A percentile compares a stretch with the other conserved stretches of the same genome.
These are phyloP conservation scores for Numenius arquata DNA, from an alignment of 2,113 vertebrate species.

Conservation along the genomic window DNA sequence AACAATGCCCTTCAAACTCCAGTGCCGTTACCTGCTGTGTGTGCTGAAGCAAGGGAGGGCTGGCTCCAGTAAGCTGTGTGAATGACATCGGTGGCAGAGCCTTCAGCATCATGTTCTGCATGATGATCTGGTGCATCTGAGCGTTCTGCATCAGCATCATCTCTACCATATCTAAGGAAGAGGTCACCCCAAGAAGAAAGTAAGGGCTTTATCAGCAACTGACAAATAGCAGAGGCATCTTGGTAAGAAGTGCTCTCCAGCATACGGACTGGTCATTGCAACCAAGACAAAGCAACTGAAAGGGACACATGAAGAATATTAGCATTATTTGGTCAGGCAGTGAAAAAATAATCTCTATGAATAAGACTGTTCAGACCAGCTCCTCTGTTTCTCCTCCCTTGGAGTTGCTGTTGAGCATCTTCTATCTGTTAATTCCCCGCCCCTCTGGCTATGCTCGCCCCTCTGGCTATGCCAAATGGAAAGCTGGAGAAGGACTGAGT, in stretches of 20 bases:
- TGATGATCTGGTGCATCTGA: constrained; percentile 89
- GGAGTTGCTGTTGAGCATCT: not conserved
- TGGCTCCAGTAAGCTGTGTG: not conserved
- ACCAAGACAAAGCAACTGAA: not conserved
- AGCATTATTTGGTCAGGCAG: not conserved
- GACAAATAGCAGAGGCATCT: not conserved
- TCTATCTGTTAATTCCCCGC: not conserved
- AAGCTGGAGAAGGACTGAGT: not conserved
- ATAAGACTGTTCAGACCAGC: not conserved
- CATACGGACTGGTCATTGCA: not conserved
- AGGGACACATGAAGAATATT: not conserved
- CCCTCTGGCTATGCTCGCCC: not conserved
- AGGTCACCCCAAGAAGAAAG: not conserved
- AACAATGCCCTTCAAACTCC: not conserved
- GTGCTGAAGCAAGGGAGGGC: not conserved
- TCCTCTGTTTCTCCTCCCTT: not conserved
- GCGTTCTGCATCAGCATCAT: constrained; percentile 90
- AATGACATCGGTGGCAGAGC: constrained; percentile 68
- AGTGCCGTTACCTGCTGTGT: constrained; percentile 49
- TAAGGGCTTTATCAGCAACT: not conserved
- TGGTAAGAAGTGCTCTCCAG: not conserved
- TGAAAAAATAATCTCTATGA: not conserved
- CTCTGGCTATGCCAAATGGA: not conserved
- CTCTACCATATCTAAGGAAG: constrained; percentile 82
- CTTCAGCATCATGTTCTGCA: constrained; percentile 89